Base-by-base conservation (phyloP, 2,113 vertebrate species). In the Neoarius graeffei region DNA sequence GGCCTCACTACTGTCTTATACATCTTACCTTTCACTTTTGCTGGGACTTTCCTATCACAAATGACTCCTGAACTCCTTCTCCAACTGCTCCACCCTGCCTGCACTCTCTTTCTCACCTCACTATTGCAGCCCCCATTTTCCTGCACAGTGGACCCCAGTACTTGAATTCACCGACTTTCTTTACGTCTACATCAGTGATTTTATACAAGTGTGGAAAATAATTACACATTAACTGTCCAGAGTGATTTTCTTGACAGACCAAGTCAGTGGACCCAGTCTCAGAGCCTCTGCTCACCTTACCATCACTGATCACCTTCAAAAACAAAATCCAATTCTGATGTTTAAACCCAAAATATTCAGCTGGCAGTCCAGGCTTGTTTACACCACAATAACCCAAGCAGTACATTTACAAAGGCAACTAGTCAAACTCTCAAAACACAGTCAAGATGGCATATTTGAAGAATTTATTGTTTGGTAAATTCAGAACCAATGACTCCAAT, bases 401-500 rank as follows among this genome's bases (percentile, higher is more conserved):
- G 64, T 7, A 67, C 42, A 25, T 3, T 52, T 42, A 54, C 62
- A 83, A 23, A 60, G 15, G 35, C 60, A 71, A 4, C n/a, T n/a
- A 25, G 10, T 9, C 2, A 5, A n/a, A 81, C 81, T 25, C 77
- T n/a, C n/a, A n/a, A n/a, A n/a, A n/a, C n/a, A 60, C 86, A 90
- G 73, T 85, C 30, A 54, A n/a, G 35, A 27, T 60, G n/a, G 64
- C 87, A 89, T 85, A 89, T 89, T 88, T 91, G 88, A 93, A 89
- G 91, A 91, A 92, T 93, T 93, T 93, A 92, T 93, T 91, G 89
- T 90, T 90, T 92, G 93, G 91, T 94, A 92, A 95, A 94, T 93
- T 85, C 90, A 91, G 89, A 94, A 91, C 89, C 88, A 95, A 94
- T 93, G 93, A 92, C 93, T 85, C 87, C 89, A 95, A 95, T 88